Evolutionary conservation across 2,888 invertebrate species (phyloP).

Genomic region (Ditylenchus weischeri): DNA sequence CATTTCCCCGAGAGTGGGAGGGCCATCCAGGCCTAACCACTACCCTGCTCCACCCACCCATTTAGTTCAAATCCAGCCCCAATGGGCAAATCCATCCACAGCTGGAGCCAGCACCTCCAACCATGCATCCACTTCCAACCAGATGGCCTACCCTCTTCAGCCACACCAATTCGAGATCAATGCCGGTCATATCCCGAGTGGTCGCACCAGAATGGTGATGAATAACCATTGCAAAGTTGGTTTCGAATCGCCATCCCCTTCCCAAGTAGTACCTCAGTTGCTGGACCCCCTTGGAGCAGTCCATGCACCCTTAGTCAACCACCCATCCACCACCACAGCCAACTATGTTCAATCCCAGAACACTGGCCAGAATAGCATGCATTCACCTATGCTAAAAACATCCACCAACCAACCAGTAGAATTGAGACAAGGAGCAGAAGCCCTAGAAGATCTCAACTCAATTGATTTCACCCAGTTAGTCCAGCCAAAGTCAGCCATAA

Average conservation of each 20-base stretch:
- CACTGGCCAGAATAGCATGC: not conserved
- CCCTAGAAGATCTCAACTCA: conserved; percentile 27
- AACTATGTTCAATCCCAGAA: conserved; percentile 1
- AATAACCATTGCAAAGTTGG: not conserved
- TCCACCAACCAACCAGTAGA: too few relatives aligned
- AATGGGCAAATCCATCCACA: too few relatives aligned
- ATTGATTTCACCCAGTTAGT: conserved; percentile 34
- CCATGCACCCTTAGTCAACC: not conserved
- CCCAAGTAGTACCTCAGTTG: conserved; percentile 13
- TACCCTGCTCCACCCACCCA: too few relatives aligned
- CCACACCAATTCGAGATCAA: too few relatives aligned
- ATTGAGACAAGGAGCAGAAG: conserved; percentile 1
- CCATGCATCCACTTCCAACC: too few relatives aligned
- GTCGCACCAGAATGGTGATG: too few relatives aligned
- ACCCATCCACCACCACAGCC: conserved; percentile 1
- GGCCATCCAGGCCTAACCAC: too few relatives aligned
- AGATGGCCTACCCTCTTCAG: too few relatives aligned
- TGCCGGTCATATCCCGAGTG: too few relatives aligned
- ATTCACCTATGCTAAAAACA: not conserved
- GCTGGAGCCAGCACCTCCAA: too few relatives aligned
- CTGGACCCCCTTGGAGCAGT: not conserved
- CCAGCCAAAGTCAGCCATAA: conserved; percentile 24
- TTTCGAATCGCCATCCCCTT: conserved; percentile 11
- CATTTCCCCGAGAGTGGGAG: conserved; percentile 10
- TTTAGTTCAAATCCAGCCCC: too few relatives aligned